phyloP scores from a whole-genome alignment of 2,888 invertebrate genomes.

The Dorcus hopei region DNA sequence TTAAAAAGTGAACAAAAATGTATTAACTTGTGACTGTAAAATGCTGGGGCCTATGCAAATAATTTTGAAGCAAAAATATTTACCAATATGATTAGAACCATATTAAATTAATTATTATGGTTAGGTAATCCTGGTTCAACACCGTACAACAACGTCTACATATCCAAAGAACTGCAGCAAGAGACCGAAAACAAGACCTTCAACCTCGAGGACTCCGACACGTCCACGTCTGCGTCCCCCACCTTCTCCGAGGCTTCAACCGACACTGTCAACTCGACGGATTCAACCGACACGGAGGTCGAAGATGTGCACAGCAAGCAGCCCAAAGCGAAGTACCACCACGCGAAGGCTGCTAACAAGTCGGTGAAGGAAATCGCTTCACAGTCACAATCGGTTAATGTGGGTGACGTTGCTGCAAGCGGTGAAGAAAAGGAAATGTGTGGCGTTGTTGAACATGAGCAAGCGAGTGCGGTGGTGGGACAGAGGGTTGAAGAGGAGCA shows the following conservation, averaged over 20 bases:
- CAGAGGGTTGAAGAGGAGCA: not conserved
- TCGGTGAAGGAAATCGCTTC: too few species aligned
- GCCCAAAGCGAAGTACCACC: not conserved
- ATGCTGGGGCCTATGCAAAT: too few species aligned
- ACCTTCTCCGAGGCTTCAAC: conserved; percentile 37
- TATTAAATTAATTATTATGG: not conserved
- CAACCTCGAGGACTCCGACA: conserved; percentile 25
- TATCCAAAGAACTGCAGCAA: conserved; percentile 34
- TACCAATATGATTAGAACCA: too few species aligned
- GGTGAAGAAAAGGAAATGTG: not conserved
- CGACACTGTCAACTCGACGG: conserved; percentile 25
- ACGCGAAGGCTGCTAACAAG: not conserved
- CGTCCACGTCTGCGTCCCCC: conserved; percentile 40
- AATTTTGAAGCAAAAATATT: too few species aligned
- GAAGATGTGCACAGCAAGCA: conserved; percentile 4
- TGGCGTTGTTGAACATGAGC: not conserved
- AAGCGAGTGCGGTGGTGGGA: not conserved
- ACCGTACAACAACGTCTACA: conserved; percentile 48
- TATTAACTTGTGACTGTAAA: too few species aligned
- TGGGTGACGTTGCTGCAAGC: conserved; percentile 15
- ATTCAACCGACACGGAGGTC: conserved; percentile 24
- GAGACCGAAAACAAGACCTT: conserved; percentile 13
- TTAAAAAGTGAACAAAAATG: too few species aligned
- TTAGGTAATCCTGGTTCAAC: conserved; percentile 47
- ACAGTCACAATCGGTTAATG: conserved; percentile 6